Conservation (phyloP, 2,113 vertebrate genomes). For the Paramormyrops kingsleyae region DNA sequence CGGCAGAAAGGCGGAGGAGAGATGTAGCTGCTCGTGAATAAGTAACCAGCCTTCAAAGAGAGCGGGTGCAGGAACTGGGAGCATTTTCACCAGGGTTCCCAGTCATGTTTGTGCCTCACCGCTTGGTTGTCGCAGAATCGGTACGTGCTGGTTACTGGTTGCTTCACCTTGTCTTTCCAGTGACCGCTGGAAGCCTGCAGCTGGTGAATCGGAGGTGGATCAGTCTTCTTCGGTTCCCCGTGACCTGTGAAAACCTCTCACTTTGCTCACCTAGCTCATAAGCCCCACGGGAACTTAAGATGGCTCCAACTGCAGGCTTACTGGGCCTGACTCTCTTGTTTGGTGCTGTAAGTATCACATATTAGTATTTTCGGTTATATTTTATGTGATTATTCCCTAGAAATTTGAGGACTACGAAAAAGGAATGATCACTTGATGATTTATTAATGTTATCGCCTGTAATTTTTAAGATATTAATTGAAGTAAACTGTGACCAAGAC, state of each 20-base stretch:
- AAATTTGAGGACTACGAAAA: neutral
- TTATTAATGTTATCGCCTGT: neutral
- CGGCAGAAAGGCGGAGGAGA: neutral
- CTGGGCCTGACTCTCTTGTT: constrained; percentile 9
- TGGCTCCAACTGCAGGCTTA: neutral
- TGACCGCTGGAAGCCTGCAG: neutral
- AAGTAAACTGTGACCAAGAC: neutral
- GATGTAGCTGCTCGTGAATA: neutral
- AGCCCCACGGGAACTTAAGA: neutral
- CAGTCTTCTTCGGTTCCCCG: neutral
- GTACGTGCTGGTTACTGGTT: neutral
- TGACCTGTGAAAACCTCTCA: neutral
- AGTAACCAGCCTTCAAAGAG: neutral
- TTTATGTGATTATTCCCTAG: neutral
- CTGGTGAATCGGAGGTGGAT: neutral
- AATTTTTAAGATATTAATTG: neutral
- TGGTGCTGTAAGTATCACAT: constrained; percentile 2
- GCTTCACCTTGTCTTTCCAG: neutral
- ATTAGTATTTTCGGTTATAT: neutral
- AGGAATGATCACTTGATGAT: neutral
- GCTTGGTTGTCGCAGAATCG: neutral
- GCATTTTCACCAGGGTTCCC: neutral
- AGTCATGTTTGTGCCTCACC: neutral
- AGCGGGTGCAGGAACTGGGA: neutral
- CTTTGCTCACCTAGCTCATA: neutral